Evolutionary conservation across 2,797 vertebrate species (phyloP), one percentile per base, ranked within the genome.

Genomic region (Halcyon chelicuti): DNA sequence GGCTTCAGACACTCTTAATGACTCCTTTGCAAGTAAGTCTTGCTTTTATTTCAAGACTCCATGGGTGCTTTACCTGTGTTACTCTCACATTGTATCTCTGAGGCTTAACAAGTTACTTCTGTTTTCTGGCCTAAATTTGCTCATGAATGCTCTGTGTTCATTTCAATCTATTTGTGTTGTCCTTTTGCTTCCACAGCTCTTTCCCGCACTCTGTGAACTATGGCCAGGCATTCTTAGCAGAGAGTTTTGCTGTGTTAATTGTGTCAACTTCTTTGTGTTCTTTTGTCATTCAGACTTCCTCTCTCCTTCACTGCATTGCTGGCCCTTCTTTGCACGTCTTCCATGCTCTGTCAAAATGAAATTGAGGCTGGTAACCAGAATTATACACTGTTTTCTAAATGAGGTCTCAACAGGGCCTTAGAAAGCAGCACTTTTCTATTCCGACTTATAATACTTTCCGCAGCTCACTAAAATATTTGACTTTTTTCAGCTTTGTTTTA

Each of bases 141-240:
- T 76, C 0, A 0, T 52, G 72, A 63, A 25, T 86, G 35, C 29
- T 58, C 86, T 72, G 75, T 68, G 60, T 73, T 51, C 0, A 0
- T 80, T 85, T 85, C 89, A 72, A 91, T 93, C 77, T 92, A n/a
- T 82, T 78, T 93, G n/a, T 37, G 47, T 86, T 90, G 55, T 87
- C 71, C 55, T 67, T 94, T 82, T 91, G 71, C 90, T 92, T 90
- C 74, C n/a, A 5, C 47, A 67, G 74, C 77, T 67, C 40, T 77
- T 75, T 47, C 88, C 70, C 87, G 11, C 71, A 60, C 80, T 70
- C 52, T 6, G 0, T 40, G 73, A 90, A 8, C 51, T 81, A 49
- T 22, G 54, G 19, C 55, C 71, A 60, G 49, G 47, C 10, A 2
- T 73, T 86, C 63, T 76, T 63, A 81, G 63, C 55, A 26, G 26